Percentiles rank a stretch among this genome's conserved stretches.
phyloP scores from a whole-genome alignment of 2,888 invertebrate species.

The Platerodrilus igneus region DNA sequence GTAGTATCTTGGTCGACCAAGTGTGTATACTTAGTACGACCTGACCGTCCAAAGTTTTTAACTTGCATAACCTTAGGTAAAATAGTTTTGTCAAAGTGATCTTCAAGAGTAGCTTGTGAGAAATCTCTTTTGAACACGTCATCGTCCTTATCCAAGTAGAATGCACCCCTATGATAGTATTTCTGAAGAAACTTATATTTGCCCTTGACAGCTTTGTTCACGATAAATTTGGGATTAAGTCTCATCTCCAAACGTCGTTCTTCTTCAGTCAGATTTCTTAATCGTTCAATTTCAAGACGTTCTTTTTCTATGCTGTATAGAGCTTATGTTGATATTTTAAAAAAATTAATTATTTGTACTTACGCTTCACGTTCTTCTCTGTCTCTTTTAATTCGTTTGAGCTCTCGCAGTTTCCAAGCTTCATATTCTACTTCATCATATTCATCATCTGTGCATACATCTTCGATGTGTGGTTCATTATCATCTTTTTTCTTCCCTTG shows the following conservation, averaged over 20 bases:
- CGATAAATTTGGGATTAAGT: slow-evolving; percentile 85
- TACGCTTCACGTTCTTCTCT: slow-evolving; percentile 91
- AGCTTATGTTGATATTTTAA: slow-evolving; percentile 5
- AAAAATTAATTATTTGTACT: slow-evolving; percentile 45
- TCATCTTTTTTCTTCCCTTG: slow-evolving; percentile 59
- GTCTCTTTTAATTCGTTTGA: slow-evolving; percentile 93
- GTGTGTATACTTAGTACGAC: slow-evolving; percentile 98
- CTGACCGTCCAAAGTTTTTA: slow-evolving; percentile 98
- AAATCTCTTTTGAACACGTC: slow-evolving; percentile 89
- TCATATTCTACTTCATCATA: slow-evolving; percentile 96
- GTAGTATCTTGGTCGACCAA: slow-evolving; percentile 99
- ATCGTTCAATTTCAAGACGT: slow-evolving; percentile 78
- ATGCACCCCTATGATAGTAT: slow-evolving; percentile 98
- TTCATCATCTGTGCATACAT: slow-evolving; percentile 91
- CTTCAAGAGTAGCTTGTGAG: slow-evolving; percentile 93
- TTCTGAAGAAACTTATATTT: slow-evolving; percentile 99
- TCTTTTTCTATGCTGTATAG: slow-evolving; percentile 76
- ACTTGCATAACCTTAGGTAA: slow-evolving; percentile 99
- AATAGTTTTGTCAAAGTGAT: slow-evolving; percentile 98
- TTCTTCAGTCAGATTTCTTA: slow-evolving; percentile 94
- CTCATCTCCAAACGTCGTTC: slow-evolving; percentile 86
- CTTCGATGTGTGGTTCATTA: slow-evolving; percentile 73
- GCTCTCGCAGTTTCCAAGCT: slow-evolving; percentile 94
- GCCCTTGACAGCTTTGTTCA: slow-evolving; percentile 93
- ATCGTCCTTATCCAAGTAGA: slow-evolving; percentile 93